Evolutionary conservation across 2,797 vertebrate genomes (phyloP).

Genomic region (Anas capensis): DNA sequence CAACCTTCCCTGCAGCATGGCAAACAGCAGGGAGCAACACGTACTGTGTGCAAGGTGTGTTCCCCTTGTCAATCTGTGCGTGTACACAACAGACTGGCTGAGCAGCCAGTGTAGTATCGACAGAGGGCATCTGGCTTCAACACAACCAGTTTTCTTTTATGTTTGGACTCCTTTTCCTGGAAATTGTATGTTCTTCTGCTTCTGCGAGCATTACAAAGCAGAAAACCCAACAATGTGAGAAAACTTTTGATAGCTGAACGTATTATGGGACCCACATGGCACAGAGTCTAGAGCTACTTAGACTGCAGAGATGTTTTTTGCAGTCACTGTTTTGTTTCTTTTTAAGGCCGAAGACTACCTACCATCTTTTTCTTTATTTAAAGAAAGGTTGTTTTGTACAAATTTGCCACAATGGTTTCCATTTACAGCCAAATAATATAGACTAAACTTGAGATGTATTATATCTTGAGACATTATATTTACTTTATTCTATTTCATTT

Average conservation of each 20-base stretch:
- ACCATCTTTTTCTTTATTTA: background rate
- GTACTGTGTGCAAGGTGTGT: fast-evolving
- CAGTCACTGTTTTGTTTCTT: background rate
- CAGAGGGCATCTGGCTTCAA: background rate
- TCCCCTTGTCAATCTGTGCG: background rate
- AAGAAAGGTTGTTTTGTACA: background rate
- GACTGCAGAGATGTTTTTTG: background rate
- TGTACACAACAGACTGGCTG: fast-evolving
- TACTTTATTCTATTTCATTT: background rate
- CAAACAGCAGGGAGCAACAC: fast-evolving
- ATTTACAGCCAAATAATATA: background rate
- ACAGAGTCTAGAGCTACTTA: background rate
- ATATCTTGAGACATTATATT: background rate
- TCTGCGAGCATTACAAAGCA: background rate
- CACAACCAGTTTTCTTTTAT: background rate
- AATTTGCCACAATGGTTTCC: background rate
- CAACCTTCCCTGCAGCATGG: fast-evolving
- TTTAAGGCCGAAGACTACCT: background rate
- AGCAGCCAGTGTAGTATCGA: fast-evolving
- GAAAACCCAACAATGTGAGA: background rate
- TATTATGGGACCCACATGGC: background rate
- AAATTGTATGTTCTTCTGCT: background rate
- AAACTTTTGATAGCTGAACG: background rate
- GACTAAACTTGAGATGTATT: background rate
- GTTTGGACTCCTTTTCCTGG: background rate